Conservation (phyloP, 2,888 invertebrate genomes). For the Baronia brevicornis region DNA sequence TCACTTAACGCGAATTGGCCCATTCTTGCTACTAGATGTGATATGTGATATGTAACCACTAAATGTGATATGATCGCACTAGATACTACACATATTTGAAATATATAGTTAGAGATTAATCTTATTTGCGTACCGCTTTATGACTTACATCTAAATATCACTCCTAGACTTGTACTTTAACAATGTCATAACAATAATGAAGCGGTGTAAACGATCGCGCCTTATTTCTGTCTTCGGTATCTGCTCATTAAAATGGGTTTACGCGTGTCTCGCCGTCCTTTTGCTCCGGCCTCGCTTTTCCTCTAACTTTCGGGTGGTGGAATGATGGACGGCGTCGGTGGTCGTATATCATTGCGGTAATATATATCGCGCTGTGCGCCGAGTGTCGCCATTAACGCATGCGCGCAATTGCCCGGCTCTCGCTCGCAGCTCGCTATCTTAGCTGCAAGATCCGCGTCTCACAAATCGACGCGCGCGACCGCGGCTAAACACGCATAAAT, state of each 20-base stretch:
- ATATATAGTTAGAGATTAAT: no score
- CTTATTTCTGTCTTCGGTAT: conserved; percentile 73
- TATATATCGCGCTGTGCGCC: conserved; percentile 69
- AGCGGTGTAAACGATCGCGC: conserved; percentile 55
- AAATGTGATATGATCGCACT: no score
- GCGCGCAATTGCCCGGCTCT: conserved; percentile 61
- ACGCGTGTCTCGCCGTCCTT: conserved; percentile 45
- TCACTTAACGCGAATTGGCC: no score
- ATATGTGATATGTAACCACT: no score
- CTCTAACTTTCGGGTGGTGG: conserved; percentile 74
- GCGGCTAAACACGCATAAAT: conserved; percentile 66
- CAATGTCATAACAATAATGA: conserved; percentile 69
- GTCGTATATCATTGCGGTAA: conserved; percentile 71
- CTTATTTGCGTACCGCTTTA: conserved; percentile 34
- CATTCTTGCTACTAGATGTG: no score
- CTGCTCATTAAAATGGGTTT: conserved; percentile 68
- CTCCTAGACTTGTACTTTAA: conserved; percentile 50
- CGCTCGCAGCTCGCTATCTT: conserved; percentile 37
- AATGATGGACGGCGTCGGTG: conserved; percentile 68
- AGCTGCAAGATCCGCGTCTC: conserved; percentile 58
- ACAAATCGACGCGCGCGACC: conserved; percentile 68
- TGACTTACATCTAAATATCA: conserved; percentile 39
- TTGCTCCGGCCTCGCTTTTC: conserved; percentile 59
- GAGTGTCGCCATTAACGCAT: conserved; percentile 74
- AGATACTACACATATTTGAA: no score